Percentiles rank a stretch among this genome's conserved stretches.
Conservation (phyloP, 2,797 vertebrate genomes). For the Falco concolor region DNA sequence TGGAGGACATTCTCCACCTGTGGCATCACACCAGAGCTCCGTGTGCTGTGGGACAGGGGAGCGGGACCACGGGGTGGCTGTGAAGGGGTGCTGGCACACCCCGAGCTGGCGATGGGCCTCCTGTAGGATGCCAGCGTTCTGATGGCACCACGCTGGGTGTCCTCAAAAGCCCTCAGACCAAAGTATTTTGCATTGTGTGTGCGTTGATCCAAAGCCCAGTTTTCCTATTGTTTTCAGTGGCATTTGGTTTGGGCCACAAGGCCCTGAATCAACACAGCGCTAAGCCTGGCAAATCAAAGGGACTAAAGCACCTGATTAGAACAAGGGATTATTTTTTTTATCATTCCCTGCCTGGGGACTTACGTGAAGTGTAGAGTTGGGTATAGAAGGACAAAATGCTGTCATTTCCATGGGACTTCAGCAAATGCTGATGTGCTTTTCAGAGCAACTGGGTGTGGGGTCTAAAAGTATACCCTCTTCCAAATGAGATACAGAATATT, state of each 20-base stretch:
- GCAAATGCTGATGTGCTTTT: background rate
- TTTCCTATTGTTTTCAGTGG: conserved; percentile 46
- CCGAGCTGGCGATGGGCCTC: background rate
- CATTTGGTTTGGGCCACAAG: background rate
- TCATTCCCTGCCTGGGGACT: background rate
- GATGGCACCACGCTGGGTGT: background rate
- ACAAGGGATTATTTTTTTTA: background rate
- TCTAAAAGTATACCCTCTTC: background rate
- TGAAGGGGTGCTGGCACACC: background rate
- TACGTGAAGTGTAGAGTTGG: rapidly evolving
- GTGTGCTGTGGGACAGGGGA: background rate
- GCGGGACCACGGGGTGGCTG: rapidly evolving
- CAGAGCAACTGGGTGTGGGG: background rate
- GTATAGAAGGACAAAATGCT: background rate
- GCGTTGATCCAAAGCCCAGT: background rate
- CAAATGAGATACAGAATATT: background rate
- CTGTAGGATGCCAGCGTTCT: background rate
- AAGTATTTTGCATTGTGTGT: background rate
- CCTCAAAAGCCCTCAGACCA: background rate
- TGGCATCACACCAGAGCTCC: background rate
- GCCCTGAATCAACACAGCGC: background rate
- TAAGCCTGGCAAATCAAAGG: background rate
- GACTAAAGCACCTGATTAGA: background rate
- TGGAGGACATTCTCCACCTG: background rate
- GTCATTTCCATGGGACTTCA: background rate